A percentile compares a stretch with the other conserved stretches of the same genome.
Evolutionary conservation across 2,113 vertebrate species (phyloP).

Genomic region (Vimba vimba): DNA sequence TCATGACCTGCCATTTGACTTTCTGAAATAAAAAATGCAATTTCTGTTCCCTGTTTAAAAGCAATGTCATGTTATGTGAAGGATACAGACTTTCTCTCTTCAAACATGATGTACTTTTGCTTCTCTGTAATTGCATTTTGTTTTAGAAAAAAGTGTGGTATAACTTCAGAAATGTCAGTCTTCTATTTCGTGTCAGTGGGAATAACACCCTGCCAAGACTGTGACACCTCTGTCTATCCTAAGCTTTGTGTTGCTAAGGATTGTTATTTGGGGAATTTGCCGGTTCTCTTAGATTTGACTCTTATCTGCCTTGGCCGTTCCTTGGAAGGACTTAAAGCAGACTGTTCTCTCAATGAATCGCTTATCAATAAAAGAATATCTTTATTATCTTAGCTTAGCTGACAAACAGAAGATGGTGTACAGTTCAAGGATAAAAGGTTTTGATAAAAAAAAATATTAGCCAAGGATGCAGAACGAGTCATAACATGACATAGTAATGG

Average conservation of each 20-base stretch:
- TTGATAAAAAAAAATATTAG: neutral
- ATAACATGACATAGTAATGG: neutral
- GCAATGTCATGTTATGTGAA: neutral
- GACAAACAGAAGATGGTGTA: neutral
- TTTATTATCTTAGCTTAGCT: neutral
- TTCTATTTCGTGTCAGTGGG: slow-evolving; percentile 7
- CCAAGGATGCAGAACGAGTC: neutral
- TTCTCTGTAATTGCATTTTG: neutral
- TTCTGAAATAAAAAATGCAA: neutral
- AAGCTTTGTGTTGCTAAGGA: slow-evolving; percentile 43
- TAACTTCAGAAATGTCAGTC: neutral
- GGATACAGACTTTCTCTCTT: neutral
- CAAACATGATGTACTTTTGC: neutral
- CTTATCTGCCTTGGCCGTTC: slow-evolving; percentile 7
- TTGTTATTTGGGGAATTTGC: slow-evolving; percentile 23
- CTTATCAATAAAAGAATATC: neutral
- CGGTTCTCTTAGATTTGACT: slow-evolving; percentile 6
- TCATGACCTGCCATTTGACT: neutral
- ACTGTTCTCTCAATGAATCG: neutral
- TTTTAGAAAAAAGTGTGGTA: neutral
- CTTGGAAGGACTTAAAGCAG: neutral
- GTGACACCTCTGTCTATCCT: neutral
- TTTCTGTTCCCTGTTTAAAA: neutral
- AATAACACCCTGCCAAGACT: neutral
- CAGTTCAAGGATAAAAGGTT: slow-evolving; percentile 23